Base-by-base conservation (phyloP, 2,113 vertebrate species). In the Passer domesticus region DNA sequence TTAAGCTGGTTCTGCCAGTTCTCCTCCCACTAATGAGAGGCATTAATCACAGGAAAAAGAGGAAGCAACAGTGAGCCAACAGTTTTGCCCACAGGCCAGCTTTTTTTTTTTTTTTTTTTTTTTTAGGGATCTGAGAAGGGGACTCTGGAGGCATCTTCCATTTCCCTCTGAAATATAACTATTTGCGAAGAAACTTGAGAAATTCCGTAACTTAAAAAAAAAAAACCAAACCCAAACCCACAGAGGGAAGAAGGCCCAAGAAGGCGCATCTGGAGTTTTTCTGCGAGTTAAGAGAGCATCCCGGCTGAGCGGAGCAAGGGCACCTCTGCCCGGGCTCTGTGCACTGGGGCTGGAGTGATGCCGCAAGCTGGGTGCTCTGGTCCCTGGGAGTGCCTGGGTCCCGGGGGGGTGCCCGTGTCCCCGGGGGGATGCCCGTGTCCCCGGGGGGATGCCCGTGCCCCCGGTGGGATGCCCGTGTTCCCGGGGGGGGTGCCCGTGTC, bases 1-100 rank as follows among this genome's bases (percentile, higher is more conserved):
- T 87, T 43, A 64, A 90, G 86, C 92, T 83, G 43, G 89, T 90
- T 90, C 53, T 85, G 60, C 74, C 88, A 92, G 85, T 90, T 82
- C 89, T 89, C 78, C 74, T 83, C 72, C 55, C 33, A 4, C 53
- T 88, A 88, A 90, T 30, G 63, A 82, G 66, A 76, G 4, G 22
- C 68, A 75, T 89, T 92, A 95, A 88, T 69, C 80, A 89, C 28
- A 62, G 28, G 69, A 35, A 83, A 69, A 86, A 95, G 68, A 87
- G 87, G 91, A 96, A 95, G 64, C 63, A 58, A 80, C 41, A 41
- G 6, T 0, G 17, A 79, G 91, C 83, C 89, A 93, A 80, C 27
- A 80, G 25, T 52, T 92, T 81, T 89, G 93, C 83, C 68, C 93
- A 77, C 3, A 6, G 89, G 91, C 41, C n/a, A 47, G 24, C 1